Percentiles rank a stretch among this genome's conserved stretches.
phyloP scores from a whole-genome alignment of 2,888 invertebrate species.

The Athalia circularis region DNA sequence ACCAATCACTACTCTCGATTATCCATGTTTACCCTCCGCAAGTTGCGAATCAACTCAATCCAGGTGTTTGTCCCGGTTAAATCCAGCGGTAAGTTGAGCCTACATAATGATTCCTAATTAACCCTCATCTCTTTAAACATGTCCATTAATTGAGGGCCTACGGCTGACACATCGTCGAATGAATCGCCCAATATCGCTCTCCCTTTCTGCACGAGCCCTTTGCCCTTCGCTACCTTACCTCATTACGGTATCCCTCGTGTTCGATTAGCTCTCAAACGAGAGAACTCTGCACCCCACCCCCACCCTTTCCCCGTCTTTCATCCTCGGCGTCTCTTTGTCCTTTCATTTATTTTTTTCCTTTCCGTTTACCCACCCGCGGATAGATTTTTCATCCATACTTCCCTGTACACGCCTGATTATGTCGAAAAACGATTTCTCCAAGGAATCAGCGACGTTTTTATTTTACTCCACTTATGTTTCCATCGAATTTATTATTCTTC shows the following conservation, averaged over 20 bases:
- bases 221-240: too few species aligned
- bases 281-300: too few species aligned
- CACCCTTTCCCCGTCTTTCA: not conserved
- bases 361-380: not conserved
- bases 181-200: not conserved
- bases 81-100: conserved; percentile 47
- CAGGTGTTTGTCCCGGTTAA: conserved; percentile 61
- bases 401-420: too few species aligned
- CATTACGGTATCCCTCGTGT: too few species aligned
- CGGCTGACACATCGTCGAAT: not conserved
- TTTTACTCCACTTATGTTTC: too few species aligned
- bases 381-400: too few species aligned
- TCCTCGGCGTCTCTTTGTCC: not conserved
- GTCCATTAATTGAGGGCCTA: not conserved
- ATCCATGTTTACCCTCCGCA: conserved; percentile 68
- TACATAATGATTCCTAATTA: conserved; percentile 66
- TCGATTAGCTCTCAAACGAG: too few species aligned
- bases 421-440: too few species aligned
- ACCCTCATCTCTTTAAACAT: conserved; percentile 57
- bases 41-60: conserved; percentile 65
- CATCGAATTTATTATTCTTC: too few species aligned
- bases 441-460: too few species aligned
- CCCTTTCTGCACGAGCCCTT: not conserved
- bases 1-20: conserved; percentile 69
- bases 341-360: not conserved